Evolutionary conservation across 2,797 vertebrate species (phyloP), one percentile per base, ranked within the genome.

Genomic region (Tapera naevia): DNA sequence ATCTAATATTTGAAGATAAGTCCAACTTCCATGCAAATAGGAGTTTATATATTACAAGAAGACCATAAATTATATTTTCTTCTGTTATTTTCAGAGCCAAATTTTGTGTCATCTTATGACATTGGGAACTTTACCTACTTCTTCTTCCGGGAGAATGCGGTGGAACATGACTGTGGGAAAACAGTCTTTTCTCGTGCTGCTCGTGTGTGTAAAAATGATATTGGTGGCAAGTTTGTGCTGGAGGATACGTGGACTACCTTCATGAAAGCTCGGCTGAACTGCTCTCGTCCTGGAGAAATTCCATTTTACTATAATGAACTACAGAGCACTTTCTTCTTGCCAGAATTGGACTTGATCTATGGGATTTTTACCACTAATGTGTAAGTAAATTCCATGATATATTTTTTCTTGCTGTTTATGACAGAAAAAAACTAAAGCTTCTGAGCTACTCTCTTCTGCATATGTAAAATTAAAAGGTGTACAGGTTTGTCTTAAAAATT

Each of bases 211-310:
- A 99, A 99, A 96, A 99, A 99, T 0, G 99, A 99, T 96, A 98
- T 99, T 1, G 99, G 99, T 2, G 99, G 99, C 2, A 98, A 99
- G 13, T 99, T 99, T 70, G 98, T 99, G 54, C 97, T 99, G 86
- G 99, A 99, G 89, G 99, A 99, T 94, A 99, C 99, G 3, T 99
- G 99, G 99, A 99, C 99, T 84, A 99, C 99, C 6, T 99, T 99
- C 97, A 99, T 99, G 99, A 99, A 99, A 95, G 99, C 99, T 21
- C 97, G 99, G 24, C 97, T 99, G 35, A 99, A 99, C 97, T 99
- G 99, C 93, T 99, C 99, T 41, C 98, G 99, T 28, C 99, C 99
- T 0, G 99, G 99, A 22, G 99, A 99, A 96, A 99, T 99, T 95
- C 99, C 99, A 4, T 99, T 99, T 96, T 99, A 99, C 96, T 99